These are phyloP conservation scores for Conger conger DNA, from an alignment of 2,113 vertebrate species.

Conservation along the genomic window DNA sequence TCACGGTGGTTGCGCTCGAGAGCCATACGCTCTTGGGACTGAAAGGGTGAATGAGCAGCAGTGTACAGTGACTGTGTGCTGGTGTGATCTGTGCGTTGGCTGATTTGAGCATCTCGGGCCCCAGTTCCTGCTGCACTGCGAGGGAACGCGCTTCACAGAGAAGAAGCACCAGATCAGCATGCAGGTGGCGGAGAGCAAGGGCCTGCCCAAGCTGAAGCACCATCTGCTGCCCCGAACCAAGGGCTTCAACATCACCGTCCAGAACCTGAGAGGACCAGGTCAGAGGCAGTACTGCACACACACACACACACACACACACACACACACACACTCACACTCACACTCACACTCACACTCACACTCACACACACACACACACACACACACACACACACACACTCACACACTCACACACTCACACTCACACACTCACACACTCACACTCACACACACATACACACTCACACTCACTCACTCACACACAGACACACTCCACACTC, in stretches of 20 bases:
- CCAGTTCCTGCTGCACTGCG: conserved; percentile 93
- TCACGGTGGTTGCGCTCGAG: too few relatives aligned
- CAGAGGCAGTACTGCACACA: conserved; percentile 54
- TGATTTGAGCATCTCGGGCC: conserved; percentile 27
- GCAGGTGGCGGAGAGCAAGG: conserved; percentile 92
- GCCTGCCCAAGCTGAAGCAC: conserved; percentile 89
- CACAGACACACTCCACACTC: not conserved
- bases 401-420: not conserved
- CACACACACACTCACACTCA: not conserved
- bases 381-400: not conserved
- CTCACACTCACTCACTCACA: not conserved
- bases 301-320: not conserved
- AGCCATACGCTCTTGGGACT: too few relatives aligned
- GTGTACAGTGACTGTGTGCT: not conserved
- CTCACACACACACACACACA: not conserved
- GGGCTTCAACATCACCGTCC: conserved; percentile 88
- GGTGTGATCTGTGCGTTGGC: conserved; percentile 2
- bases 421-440: not conserved
- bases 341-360: not conserved
- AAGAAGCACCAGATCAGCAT: conserved; percentile 94
- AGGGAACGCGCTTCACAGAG: conserved; percentile 92
- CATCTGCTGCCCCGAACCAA: conserved; percentile 94
- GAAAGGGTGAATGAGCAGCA: not conserved
- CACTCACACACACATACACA: too few relatives aligned
- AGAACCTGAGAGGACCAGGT: conserved; percentile 90